Evolutionary conservation across 2,888 invertebrate genomes (phyloP), one percentile per base, ranked within the genome.

Genomic region (Rambutsinella grinnellia): DNA sequence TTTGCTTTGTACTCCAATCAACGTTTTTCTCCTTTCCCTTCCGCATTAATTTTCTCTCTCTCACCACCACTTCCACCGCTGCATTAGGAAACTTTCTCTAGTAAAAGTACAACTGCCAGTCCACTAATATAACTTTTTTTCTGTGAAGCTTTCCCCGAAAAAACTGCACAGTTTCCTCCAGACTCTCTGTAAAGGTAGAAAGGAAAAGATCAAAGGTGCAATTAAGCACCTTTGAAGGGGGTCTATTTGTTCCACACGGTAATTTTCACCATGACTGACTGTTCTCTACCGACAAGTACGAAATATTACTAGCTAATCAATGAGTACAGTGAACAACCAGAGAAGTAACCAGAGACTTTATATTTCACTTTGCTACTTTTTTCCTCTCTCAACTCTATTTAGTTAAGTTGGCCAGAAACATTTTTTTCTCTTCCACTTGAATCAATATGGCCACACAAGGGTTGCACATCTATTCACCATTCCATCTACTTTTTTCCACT

Each of bases 181-280:
- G 36, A 54, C 21, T 10, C 3, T 54, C 3, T 51, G 17, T 57
- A 68, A 68, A 75, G 63, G 54, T 68, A 76, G 68, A 72, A 76
- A 66, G 75, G 75, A 76, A 70, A 78, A 79, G 78, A 79, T 79
- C 81, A 81, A 81, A 79, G 79, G 75, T 79, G 69, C 77, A 79
- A 79, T 81, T 79, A 81, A 81, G 79, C 81, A 77, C 77, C 77
- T 79, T 79, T 76, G 72, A 79, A 79, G 76, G 65, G 71, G 74
- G 67, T 66, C 67, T 77, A 79, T 79, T 79, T 78, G 78, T 76
- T 69, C 77, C 68, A 74, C 78, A 75, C 78, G 76, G 68, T 79
- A 76, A 69, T 76, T 69, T 69, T 69, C 69, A 76, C 76, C 76
- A 69, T 69, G 69, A 69, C 76, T 74, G 74, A 66, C 74, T 74